Evolutionary conservation across 2,888 invertebrate genomes (phyloP), one percentile per base, ranked within the genome.

Genomic region (Eulithis testata): DNA sequence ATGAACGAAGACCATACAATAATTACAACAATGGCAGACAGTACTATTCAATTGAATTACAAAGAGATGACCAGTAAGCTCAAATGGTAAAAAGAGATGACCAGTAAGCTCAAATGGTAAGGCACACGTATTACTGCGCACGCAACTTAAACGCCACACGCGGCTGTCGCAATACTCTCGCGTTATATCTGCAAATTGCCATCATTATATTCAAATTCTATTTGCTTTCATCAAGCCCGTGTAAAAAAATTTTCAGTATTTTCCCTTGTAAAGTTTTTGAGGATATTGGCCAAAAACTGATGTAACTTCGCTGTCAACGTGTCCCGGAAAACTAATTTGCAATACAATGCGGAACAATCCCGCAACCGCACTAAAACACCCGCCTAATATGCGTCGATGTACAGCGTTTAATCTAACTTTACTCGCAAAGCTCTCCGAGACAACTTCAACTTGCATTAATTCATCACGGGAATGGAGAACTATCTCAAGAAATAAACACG

Each of bases 361-460:
- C 72, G 66, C 74, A 76, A 78, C 81, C 75, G 78, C 78, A 84
- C 78, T 84, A 82, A 80, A 85, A 79, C 79, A 76, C 71, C 76
- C 76, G 80, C 76, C 84, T 79, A 79, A 79, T 76, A 82, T 83
- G 82, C 84, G 85, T 85, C 87, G 84, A 86, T 87, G 82, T 88
- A 80, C 83, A 81, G 73, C 85, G 80, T 89, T 86, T 87, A 90
- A 91, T 91, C 87, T 89, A 91, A 90, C 84, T 91, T 90, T 82
- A 73, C 78, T 80, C 77, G 76, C 81, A 80, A 81, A 87, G 83
- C 81, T 84, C 82, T 84, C 40, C 73, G 71, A 71, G 79, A 77
- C 79, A 81, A 83, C 79, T 88, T 83, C 73, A 76, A 75, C 74
- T 78, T 76, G 79, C 81, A 79, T 83, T 81, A 82, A 84, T 84